Evolutionary conservation across 1,140 invertebrate species (phyloP).

Genomic region (Nasonia vitripennis): DNA sequence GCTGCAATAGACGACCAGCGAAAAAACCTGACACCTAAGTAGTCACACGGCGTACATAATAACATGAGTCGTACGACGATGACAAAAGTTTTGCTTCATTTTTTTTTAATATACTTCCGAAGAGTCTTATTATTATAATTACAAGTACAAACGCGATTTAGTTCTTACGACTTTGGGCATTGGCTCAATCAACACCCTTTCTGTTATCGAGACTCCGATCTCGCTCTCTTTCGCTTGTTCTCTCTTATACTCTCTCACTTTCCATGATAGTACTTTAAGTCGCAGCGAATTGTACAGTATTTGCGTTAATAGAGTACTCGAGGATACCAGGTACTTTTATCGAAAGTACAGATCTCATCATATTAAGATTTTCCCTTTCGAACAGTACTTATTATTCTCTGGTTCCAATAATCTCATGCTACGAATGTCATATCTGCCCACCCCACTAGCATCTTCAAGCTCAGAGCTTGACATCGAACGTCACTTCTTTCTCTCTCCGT

Average conservation of each 20-base stretch:
- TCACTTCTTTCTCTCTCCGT: slow-evolving; percentile 19
- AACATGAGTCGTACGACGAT: slow-evolving; percentile 47
- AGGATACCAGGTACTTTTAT: slow-evolving; percentile 42
- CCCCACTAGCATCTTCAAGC: slow-evolving; percentile 25
- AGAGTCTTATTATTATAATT: slow-evolving; percentile 53
- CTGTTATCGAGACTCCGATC: not conserved
- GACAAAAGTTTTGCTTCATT: slow-evolving; percentile 42
- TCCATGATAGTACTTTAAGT: slow-evolving; percentile 40
- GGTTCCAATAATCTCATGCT: slow-evolving; percentile 40
- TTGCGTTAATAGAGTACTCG: slow-evolving; percentile 39
- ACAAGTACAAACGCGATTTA: slow-evolving; percentile 54
- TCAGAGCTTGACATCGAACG: slow-evolving; percentile 36
- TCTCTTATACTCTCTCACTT: slow-evolving; percentile 18
- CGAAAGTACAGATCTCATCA: slow-evolving; percentile 36
- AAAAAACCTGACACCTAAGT: slow-evolving; percentile 53
- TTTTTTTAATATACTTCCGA: slow-evolving; percentile 47
- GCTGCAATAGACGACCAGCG: slow-evolving; percentile 43
- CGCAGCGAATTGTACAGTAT: slow-evolving; percentile 49
- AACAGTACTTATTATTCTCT: slow-evolving; percentile 39
- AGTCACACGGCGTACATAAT: slow-evolving; percentile 45
- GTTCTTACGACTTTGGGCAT: slow-evolving; percentile 38
- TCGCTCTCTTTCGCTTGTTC: not conserved
- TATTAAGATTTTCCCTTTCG: slow-evolving; percentile 36
- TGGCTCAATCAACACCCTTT: slow-evolving; percentile 12
- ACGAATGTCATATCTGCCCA: slow-evolving; percentile 45